Evolutionary conservation across 1,140 invertebrate species (phyloP), one percentile per base, ranked within the genome.

Genomic region (Delia radicum): DNA sequence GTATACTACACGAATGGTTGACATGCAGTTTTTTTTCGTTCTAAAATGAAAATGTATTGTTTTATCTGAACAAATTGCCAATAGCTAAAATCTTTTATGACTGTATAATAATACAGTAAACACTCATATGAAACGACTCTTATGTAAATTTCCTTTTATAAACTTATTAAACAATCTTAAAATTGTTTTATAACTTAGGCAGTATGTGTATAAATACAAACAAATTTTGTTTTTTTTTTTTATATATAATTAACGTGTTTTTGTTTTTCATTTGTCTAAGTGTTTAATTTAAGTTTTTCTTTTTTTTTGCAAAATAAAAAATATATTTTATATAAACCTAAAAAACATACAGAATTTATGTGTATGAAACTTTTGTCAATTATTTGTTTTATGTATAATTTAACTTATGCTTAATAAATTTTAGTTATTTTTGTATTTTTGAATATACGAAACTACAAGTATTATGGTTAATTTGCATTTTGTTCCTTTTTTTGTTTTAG

Each of bases 391-490:
- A 31, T 67, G 28, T n/a, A n/a, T 67, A 18, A n/a, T n/a, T n/a
- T n/a, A n/a, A n/a, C n/a, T n/a, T n/a, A n/a, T n/a, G n/a, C n/a
- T n/a, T n/a, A n/a, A n/a, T 67, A 29, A 33, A 33, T 67, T 8
- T 48, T 48, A 21, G 18, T 37, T 37, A 5, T 69, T 37, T n/a
- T 21, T 55, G 42, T 55, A 7, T 55, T 55, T 55, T 55, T 37
- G 24, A 27, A 69, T 69, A 31, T 69, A 69, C 18, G 65, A 69
- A 69, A 69, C 65, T 69, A 69, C 65, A 69, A 69, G 65, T 69
- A 69, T 69, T 69, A 37, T 37, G 31, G 65, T 69, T 69, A 69
- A 24, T 18, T 29, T 29, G 7, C 5, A 21, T 10, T 31, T 67
- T 67, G 33, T 69, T 31, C 7, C 7, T 69, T 33, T 55, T 55